Evolutionary conservation across 2,888 invertebrate genomes (phyloP), one percentile per base, ranked within the genome.

Genomic region (Chamaedrilus cognettii): DNA sequence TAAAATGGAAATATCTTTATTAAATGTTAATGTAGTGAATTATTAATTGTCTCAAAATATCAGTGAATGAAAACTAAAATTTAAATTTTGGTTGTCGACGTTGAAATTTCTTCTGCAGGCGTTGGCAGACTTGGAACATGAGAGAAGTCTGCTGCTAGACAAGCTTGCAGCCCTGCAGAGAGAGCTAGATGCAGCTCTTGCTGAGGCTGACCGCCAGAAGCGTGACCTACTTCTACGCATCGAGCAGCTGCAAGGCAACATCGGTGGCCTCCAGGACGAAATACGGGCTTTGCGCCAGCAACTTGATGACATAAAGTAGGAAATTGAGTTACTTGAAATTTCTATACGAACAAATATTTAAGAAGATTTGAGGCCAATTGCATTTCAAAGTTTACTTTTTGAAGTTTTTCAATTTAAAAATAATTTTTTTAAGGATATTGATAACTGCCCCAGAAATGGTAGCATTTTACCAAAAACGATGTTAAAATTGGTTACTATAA

Each of bases 231-330:
- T 89, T 66, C 88, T 90, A 3, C 86, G 90, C 2, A 88, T 90
- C 26, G 95, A 96, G 63, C 93, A 93, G 77, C 94, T 94, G 79
- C 87, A 94, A 7, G 88, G 86, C 34, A 88, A 86, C 66, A 89
- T 90, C 72, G 90, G 91, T 79, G 90, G 90, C 78, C 86, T 94
- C n/a, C 91, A 93, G 77, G 92, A 92, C 72, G 94, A 95, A 81
- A 85, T 94, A 26, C 89, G 89, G 42, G 90, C 90, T 66, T 84
- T 91, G 72, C 90, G 90, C 83, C 88, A 89, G 0, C 89, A 89
- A 81, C 82, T 83, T 72, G 83, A 84, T 68, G 82, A 83, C 61
- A 77, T 81, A 23, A 78, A 75, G 82, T 83, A 74, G 70, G 79
- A 74, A 55, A 55, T 15, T 30, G 55, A 15, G 7, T 55, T 55